A percentile compares a stretch with the other conserved stretches of the same genome.
phyloP scores from a whole-genome alignment of 2,888 invertebrate genomes.

The Celastrina argiolus region DNA sequence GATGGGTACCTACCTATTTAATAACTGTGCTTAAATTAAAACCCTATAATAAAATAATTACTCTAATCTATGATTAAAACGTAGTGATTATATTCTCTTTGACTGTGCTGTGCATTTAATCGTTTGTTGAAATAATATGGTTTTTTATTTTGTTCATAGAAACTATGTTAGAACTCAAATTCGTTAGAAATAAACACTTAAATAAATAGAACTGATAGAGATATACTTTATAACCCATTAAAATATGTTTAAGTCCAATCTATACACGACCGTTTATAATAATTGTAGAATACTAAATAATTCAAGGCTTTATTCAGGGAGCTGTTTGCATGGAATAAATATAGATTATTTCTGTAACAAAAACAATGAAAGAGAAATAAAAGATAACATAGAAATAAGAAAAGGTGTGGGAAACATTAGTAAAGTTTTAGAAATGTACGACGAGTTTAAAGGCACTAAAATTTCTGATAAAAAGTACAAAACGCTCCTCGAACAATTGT shows the following conservation, averaged over 20 bases:
- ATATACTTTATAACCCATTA: too few species aligned
- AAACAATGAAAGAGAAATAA: constrained; percentile 78
- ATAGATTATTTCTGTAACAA: constrained; percentile 80
- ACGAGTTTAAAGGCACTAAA: constrained; percentile 46
- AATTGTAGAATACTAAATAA: neutral
- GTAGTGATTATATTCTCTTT: too few species aligned
- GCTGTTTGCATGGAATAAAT: constrained; percentile 69
- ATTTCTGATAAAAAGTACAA: constrained; percentile 39
- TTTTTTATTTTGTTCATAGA: too few species aligned
- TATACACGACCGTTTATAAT: neutral
- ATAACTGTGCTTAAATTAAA: too few species aligned
- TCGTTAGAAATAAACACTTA: neutral
- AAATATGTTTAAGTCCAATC: neutral
- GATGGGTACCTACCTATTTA: too few species aligned
- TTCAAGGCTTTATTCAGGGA: constrained; percentile 38
- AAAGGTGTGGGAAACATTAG: constrained; percentile 84
- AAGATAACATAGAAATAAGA: constrained; percentile 79
- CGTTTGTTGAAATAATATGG: too few species aligned
- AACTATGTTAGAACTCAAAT: neutral
- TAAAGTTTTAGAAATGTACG: constrained; percentile 67
- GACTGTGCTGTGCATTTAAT: too few species aligned
- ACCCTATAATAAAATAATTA: too few species aligned
- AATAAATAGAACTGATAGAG: too few species aligned
- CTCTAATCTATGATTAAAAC: too few species aligned
- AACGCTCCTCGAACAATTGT: constrained; percentile 54